Evolutionary conservation across 2,888 invertebrate species (phyloP).

Genomic region (Malthinus seriepunctatus): DNA sequence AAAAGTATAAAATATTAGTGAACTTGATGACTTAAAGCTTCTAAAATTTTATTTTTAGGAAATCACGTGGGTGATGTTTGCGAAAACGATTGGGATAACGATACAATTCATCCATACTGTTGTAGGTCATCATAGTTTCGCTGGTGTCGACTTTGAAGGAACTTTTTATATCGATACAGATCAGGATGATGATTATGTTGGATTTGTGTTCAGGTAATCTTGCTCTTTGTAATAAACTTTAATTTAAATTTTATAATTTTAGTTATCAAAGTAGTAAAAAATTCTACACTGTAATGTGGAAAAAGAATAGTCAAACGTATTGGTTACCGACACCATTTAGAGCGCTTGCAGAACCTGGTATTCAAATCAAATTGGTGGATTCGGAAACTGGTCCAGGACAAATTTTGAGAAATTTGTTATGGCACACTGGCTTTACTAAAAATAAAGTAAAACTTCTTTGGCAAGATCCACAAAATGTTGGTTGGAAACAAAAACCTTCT

Average conservation of each 20-base stretch:
- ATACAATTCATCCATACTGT: constrained; percentile 79
- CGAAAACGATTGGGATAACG: constrained; percentile 82
- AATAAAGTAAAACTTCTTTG: constrained; percentile 86
- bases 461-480: constrained; percentile 91
- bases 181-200: constrained; percentile 94
- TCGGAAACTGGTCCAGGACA: constrained; percentile 92
- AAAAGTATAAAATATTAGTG: constrained; percentile 54
- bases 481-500: constrained; percentile 91
- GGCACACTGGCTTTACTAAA: constrained; percentile 91
- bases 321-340: constrained; percentile 91
- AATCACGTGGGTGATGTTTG: constrained; percentile 86
- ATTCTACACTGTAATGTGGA: constrained; percentile 98
- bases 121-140: constrained; percentile 85
- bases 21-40: background rate
- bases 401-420: constrained; percentile 86
- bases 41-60: constrained; percentile 55
- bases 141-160: constrained; percentile 94
- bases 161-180: constrained; percentile 92
- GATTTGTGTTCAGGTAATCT: constrained; percentile 83
- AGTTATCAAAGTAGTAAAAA: constrained; percentile 89
- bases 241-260: constrained; percentile 28
- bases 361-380: constrained; percentile 89
- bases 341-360: constrained; percentile 92
- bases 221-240: background rate
- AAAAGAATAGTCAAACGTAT: constrained; percentile 90